A percentile compares a stretch with the other conserved stretches of the same genome.
Conservation (phyloP, 30 jellyfish, hydroid and myxozoan species). For the Cassiopea xamachana region DNA sequence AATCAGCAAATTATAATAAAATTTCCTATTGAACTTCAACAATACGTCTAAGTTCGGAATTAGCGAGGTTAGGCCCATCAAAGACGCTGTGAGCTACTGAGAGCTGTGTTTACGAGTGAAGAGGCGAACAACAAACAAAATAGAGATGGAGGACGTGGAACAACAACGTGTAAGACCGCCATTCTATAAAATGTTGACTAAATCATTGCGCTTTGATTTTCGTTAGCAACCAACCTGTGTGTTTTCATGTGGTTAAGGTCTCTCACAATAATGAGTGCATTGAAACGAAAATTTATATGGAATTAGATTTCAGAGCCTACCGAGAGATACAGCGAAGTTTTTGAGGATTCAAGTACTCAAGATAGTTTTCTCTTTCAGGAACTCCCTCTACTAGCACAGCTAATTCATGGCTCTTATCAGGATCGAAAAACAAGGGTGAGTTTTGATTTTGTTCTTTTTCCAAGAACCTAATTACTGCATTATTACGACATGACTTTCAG, state of each 20-base stretch:
- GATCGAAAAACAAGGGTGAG: constrained; percentile 61
- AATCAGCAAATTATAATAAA: constrained; percentile 20
- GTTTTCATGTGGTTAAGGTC: not conserved
- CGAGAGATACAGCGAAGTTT: not conserved
- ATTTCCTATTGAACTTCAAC: constrained; percentile 30
- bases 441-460: not conserved
- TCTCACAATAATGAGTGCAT: too few relatives aligned
- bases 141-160: not conserved
- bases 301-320: not conserved
- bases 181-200: not conserved
- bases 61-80: constrained; percentile 32
- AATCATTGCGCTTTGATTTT: not conserved
- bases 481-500: too few relatives aligned
- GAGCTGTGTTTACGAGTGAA: not conserved
- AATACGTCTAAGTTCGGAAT: constrained; percentile 35
- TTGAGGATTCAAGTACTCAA: not conserved
- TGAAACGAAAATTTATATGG: not conserved
- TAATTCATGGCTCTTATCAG: constrained; percentile 43
- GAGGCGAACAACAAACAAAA: not conserved
- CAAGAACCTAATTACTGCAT: not conserved
- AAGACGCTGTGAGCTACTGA: too few relatives aligned
- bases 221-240: not conserved
- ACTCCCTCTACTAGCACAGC: constrained; percentile 70
- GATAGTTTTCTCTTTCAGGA: not conserved
- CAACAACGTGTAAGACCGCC: not conserved